These are phyloP conservation scores for Ferdinandea cuprea DNA, from an alignment of 2,888 invertebrate species.

Conservation along the genomic window DNA sequence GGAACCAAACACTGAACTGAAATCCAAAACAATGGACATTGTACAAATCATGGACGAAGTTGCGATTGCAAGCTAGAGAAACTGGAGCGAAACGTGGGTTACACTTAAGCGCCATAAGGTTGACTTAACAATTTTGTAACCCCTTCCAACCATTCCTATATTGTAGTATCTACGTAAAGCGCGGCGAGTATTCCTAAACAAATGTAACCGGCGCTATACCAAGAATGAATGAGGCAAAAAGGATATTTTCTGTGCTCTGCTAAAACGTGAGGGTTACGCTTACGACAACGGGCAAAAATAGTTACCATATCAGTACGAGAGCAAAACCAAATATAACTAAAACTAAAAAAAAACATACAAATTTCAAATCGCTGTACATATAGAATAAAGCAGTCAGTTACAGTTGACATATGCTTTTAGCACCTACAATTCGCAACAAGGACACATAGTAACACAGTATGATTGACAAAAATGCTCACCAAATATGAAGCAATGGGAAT, in stretches of 20 bases:
- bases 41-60: conserved; percentile 74
- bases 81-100: conserved; percentile 73
- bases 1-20: conserved; percentile 57
- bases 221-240: conserved; percentile 20
- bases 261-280: conserved; percentile 57
- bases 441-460: conserved; percentile 41
- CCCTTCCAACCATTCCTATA: neutral
- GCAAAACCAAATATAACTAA: neutral
- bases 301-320: conserved; percentile 18
- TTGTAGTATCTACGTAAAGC: neutral
- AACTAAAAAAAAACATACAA: conserved; percentile 7
- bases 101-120: conserved; percentile 70
- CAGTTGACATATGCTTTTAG: conserved; percentile 54
- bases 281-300: conserved; percentile 24
- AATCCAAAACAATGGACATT: conserved; percentile 73
- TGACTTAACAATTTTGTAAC: conserved; percentile 70
- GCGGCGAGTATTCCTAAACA: conserved; percentile 32
- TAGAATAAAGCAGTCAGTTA: conserved; percentile 52
- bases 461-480: neutral
- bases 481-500: neutral
- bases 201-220: conserved; percentile 25
- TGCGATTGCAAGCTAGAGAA: conserved; percentile 59
- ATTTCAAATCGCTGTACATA: conserved; percentile 42
- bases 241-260: conserved; percentile 36
- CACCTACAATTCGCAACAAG: conserved; percentile 37